phyloP scores from a whole-genome alignment of 2,888 invertebrate genomes.

The Mythimna vitellina region DNA sequence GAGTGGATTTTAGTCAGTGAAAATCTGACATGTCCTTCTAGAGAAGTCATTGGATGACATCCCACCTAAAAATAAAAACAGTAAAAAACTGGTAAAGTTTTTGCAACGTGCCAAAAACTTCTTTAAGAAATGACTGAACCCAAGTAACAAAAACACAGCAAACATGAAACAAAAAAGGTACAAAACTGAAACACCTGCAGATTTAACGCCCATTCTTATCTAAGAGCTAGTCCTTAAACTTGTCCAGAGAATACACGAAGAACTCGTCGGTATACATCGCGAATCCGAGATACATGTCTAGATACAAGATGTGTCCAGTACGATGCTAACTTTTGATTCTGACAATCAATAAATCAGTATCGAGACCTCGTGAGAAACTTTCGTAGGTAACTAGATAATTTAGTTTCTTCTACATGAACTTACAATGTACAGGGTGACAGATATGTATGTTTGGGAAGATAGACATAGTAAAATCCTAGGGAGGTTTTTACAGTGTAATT shows the following conservation, averaged over 20 bases:
- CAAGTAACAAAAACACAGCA: background rate
- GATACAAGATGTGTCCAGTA: slow-evolving; percentile 41
- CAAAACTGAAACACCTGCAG: slow-evolving; percentile 29
- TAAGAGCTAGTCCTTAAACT: slow-evolving; percentile 34
- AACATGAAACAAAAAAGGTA: slow-evolving; percentile 10
- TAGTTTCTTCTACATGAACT: background rate
- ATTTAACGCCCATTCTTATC: slow-evolving; percentile 52
- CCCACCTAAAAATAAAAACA: too few species aligned
- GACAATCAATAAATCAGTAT: slow-evolving; percentile 46
- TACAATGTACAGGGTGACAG: background rate
- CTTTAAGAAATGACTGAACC: background rate
- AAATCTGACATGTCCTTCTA: too few species aligned
- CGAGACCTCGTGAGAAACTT: slow-evolving; percentile 53
- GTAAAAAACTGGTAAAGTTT: too few species aligned
- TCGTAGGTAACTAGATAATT: slow-evolving; percentile 28
- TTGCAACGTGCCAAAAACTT: background rate
- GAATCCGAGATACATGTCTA: slow-evolving; percentile 31
- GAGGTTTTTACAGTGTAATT: background rate
- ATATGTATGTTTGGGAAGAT: background rate
- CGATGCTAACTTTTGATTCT: slow-evolving; percentile 47
- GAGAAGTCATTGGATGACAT: too few species aligned
- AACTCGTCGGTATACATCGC: slow-evolving; percentile 37
- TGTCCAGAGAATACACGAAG: slow-evolving; percentile 35
- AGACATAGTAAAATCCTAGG: background rate
- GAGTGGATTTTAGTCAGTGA: too few species aligned